Evolutionary conservation across 1,140 invertebrate genomes (phyloP).

Genomic region (Caenorhabditis remanei): DNA sequence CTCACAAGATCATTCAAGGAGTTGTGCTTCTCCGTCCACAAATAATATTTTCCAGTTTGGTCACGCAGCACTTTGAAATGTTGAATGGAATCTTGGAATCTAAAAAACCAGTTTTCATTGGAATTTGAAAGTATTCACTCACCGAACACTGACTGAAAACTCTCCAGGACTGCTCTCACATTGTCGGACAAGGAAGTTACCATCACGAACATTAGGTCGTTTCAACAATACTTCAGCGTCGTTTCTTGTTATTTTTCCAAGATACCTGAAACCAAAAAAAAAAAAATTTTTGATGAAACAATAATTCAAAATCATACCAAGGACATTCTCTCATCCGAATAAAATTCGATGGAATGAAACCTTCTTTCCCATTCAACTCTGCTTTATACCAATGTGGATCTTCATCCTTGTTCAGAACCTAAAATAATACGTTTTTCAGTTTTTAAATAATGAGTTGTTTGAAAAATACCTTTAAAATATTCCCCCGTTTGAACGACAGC

Average conservation of each 20-base stretch:
- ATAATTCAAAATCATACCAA: constrained; percentile 67
- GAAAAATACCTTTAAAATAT: constrained; percentile 90
- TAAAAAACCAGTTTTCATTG: constrained; percentile 76
- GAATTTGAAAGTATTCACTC: neutral
- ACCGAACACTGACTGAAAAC: constrained; percentile 92
- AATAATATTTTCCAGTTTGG: constrained; percentile 96
- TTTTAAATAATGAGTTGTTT: neutral
- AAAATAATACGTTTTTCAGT: constrained; percentile 60
- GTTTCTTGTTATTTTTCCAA: constrained; percentile 94
- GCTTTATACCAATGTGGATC: constrained; percentile 99
- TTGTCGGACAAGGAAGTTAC: constrained; percentile 96
- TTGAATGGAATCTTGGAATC: constrained; percentile 95
- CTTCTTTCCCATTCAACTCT: constrained; percentile 95
- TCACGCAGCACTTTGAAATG: constrained; percentile 98
- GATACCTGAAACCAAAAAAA: constrained; percentile 85
- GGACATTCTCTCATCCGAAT: constrained; percentile 95
- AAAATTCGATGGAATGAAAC: constrained; percentile 98
- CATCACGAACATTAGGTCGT: constrained; percentile 89
- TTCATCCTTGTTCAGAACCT: constrained; percentile 99
- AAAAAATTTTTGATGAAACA: neutral
- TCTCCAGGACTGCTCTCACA: constrained; percentile 98
- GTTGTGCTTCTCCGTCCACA: constrained; percentile 99
- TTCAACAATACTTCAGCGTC: constrained; percentile 94
- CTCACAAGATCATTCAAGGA: constrained; percentile 98
- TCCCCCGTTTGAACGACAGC: constrained; percentile 93